Base-by-base conservation (phyloP, 2,888 invertebrate species). In the Eupithecia subumbrata region DNA sequence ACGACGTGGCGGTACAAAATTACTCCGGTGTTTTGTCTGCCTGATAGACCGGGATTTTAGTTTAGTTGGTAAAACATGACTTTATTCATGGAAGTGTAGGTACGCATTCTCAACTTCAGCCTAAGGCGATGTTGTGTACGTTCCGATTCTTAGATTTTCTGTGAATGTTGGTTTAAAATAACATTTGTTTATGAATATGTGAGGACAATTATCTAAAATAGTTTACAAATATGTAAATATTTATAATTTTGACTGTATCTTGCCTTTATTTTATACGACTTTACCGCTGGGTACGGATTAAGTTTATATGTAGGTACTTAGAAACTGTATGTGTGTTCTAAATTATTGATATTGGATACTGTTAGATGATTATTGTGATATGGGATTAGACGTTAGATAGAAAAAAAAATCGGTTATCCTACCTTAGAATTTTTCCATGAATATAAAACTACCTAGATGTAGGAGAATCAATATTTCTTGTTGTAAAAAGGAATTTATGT, bases 131-230 rank as follows among this genome's bases (percentile, higher is more conserved):
- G 40, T 56, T 71, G 56, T 60, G 60, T 60, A 71, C 12, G 16
- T 18, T 45, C 25, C 12, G 30, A 8, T 71, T 71, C 43, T 71
- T 71, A 63, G 45, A 43, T 71, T 12, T 5, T 30, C 40, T 60
- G 12, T 60, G 37, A 34, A 5, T n/a, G 25, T 11, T n/a, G 34
- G 0, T 18, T 52, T 66, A 52, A 52, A 34, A 34, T 48, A 60
- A 69, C n/a, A 56, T 73, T 68, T 68, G 25, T 67, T 60, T 68
- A 45, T 74, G 66, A 43, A 37, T 70, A 56, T 12, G n/a, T 79
- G 82, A 82, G 76, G 83, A 86, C 83, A 80, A 82, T 56, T 77
- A 82, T 83, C 84, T 84, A 80, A 68, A 34, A 34, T 34, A 4
- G 34, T 34, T 34, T 34, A 34, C 34, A 34, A 40, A 40, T 40